phyloP scores from a whole-genome alignment of 2,888 invertebrate species.

The Rhamnusium bicolor region DNA sequence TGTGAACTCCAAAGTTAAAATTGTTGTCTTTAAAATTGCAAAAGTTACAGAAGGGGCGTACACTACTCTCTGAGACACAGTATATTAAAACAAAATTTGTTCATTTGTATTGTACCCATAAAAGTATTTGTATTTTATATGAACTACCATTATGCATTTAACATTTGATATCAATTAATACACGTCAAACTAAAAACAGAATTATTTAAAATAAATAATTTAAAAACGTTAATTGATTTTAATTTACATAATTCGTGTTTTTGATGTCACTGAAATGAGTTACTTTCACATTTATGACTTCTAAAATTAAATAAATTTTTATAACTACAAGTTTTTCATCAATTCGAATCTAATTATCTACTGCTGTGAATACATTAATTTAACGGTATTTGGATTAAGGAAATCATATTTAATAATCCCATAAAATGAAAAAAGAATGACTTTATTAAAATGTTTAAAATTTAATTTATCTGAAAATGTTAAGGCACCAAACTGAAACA shows the following conservation, averaged over 20 bases:
- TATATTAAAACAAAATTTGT: too few relatives aligned
- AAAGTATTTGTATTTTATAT: too few relatives aligned
- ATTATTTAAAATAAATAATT: background rate
- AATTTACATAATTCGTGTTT: background rate
- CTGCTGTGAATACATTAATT: background rate
- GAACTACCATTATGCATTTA: background rate
- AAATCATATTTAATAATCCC: too few relatives aligned
- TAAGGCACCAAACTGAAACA: too few relatives aligned
- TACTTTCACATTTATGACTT: background rate
- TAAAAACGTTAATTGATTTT: background rate
- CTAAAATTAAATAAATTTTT: background rate
- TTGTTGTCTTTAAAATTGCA: too few relatives aligned
- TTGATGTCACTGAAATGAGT: background rate
- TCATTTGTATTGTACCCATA: too few relatives aligned
- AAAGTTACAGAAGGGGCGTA: too few relatives aligned
- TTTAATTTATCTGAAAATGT: too few relatives aligned
- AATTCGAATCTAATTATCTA: background rate
- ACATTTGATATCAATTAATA: background rate
- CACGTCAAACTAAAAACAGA: background rate
- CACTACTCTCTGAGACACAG: too few relatives aligned
- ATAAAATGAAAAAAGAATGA: too few relatives aligned
- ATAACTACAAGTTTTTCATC: background rate
- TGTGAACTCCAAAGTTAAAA: too few relatives aligned
- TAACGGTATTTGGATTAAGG: background rate
- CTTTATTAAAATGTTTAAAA: too few relatives aligned